Percentiles rank a stretch among this genome's conserved stretches.
Conservation (phyloP, 2,113 vertebrate species). For the Arizona elegans region DNA sequence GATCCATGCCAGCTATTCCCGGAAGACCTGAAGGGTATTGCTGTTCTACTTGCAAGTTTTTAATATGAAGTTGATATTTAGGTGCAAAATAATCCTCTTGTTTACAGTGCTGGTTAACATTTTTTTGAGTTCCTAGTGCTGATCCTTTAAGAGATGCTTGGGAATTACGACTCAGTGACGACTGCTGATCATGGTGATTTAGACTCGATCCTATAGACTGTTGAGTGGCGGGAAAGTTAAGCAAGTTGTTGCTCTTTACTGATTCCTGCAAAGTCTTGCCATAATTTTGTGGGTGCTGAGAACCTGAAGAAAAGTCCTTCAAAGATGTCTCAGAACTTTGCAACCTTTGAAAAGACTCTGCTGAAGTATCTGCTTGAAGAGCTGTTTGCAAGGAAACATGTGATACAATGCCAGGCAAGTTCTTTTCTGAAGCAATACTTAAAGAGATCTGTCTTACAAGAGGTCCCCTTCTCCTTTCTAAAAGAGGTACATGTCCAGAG, state of each 20-base stretch:
- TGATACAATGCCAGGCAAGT: constrained; percentile 68
- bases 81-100: constrained; percentile 78
- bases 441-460: constrained; percentile 94
- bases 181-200: constrained; percentile 74
- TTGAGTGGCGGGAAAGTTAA: constrained; percentile 61
- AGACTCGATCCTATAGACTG: constrained; percentile 73
- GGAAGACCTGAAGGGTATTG: constrained; percentile 72
- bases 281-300: constrained; percentile 45
- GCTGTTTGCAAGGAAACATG: constrained; percentile 69
- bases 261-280: constrained; percentile 37
- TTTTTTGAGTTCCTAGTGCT: constrained; percentile 62
- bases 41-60: constrained; percentile 72
- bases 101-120: constrained; percentile 46
- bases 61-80: constrained; percentile 89
- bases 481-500: constrained; percentile 80
- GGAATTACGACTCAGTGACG: constrained; percentile 68
- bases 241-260: constrained; percentile 67
- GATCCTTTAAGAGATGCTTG: constrained; percentile 65
- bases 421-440: constrained; percentile 86
- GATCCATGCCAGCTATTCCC: constrained; percentile 62
- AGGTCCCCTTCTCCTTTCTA: constrained; percentile 92
- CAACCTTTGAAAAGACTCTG: constrained; percentile 67
- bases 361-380: constrained; percentile 59
- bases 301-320: constrained; percentile 56
- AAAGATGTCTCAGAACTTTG: constrained; percentile 61